Percentiles rank a stretch among this genome's conserved stretches.
phyloP scores from a whole-genome alignment of 2,888 invertebrate species.

The Drosophila austrosaltans region DNA sequence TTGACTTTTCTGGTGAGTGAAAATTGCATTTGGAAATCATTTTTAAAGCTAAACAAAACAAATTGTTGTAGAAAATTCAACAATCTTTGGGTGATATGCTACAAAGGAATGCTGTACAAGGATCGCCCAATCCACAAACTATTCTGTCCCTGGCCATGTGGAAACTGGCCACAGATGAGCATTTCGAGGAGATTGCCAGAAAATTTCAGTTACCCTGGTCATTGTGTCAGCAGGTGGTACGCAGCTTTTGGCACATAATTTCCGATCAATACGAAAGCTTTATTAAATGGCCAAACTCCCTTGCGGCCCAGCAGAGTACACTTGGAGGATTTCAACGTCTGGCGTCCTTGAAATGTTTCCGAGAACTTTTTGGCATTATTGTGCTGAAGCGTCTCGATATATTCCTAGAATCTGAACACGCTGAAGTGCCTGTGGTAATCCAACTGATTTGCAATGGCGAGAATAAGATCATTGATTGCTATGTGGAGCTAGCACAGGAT shows the following conservation, averaged over 20 bases:
- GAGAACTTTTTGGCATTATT: constrained; percentile 77
- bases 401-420: constrained; percentile 80
- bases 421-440: constrained; percentile 79
- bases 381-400: constrained; percentile 80
- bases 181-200: constrained; percentile 81
- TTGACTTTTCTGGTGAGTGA: constrained; percentile 76
- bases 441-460: constrained; percentile 82
- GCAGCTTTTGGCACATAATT: constrained; percentile 80
- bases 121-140: constrained; percentile 67
- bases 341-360: constrained; percentile 64
- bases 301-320: constrained; percentile 69
- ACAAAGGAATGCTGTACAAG: constrained; percentile 41
- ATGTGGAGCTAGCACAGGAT: constrained; percentile 78
- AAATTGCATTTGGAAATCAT: not conserved
- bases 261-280: constrained; percentile 81
- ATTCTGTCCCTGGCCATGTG: constrained; percentile 80
- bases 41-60: not conserved
- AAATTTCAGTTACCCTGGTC: constrained; percentile 79
- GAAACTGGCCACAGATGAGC: constrained; percentile 82
- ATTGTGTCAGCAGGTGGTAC: constrained; percentile 78
- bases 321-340: constrained; percentile 64
- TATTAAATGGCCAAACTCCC: constrained; percentile 81
- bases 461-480: constrained; percentile 81
- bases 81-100: constrained; percentile 50
- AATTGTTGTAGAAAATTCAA: constrained; percentile 54